Evolutionary conservation across 2,797 vertebrate genomes (phyloP), one percentile per base, ranked within the genome.

Genomic region (Lithobates sylvaticus): DNA sequence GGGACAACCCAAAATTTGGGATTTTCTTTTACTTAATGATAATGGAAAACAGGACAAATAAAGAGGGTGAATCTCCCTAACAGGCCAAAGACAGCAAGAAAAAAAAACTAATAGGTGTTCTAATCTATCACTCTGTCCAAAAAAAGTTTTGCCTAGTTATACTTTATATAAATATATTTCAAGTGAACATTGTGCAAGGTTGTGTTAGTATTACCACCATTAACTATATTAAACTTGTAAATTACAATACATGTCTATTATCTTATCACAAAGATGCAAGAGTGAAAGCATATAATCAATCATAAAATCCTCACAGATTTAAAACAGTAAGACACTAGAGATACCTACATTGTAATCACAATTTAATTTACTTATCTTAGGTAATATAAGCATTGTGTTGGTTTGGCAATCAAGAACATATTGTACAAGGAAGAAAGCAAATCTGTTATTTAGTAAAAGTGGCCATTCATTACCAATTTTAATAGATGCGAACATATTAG

Each of bases 221-320:
- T 64, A 1, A 26, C 61, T 64, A 10, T 64, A 64, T 64, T 64
- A 64, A 64, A 64, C 61, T n/a, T 64, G 61, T 26, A 69, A 69
- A 32, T 27, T 69, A 13, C 32, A 70, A 70, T 70, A 70, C 15
- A 5, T 18, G 29, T 29, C 1, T 70, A 70, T 32, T 70, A 70
- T 16, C 68, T 70, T 27, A 36, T 16, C 29, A 16, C 68, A 70
- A 16, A 70, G 68, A 70, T 70, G 15, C 68, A 70, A 70, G 10
- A 68, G 2, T 36, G 68, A 70, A 70, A 70, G 29, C 68, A 18
- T 70, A 70, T 32, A 32, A 70, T 70, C 68, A 70, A 70, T 70
- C 27, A 34, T 2, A 32, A 70, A 70, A 32, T 32, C 15, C 15
- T 21, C 4, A 70, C 27, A 16, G 29, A 32, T 5, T 64, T 68